These are phyloP conservation scores for Calliphora vicina DNA, from an alignment of 1,140 invertebrate species.

Conservation along the genomic window DNA sequence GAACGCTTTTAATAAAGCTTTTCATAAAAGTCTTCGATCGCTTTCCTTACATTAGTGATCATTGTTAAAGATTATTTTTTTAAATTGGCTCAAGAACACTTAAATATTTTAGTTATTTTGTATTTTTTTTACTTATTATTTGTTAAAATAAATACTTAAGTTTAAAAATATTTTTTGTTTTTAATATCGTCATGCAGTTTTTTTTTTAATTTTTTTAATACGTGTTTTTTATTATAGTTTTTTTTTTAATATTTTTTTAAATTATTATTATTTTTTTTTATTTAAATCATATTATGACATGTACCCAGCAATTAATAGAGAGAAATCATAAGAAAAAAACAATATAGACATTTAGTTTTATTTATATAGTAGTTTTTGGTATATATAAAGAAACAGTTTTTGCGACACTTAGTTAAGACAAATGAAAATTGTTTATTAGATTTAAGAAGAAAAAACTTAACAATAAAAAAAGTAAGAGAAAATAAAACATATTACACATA, in stretches of 20 bases:
- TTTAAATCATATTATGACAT: slow-evolving; percentile 56
- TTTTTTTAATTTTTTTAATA: slow-evolving; percentile 32
- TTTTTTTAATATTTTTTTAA: too few relatives aligned
- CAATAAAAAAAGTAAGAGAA: too few relatives aligned
- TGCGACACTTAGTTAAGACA: not conserved
- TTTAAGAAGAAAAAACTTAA: too few relatives aligned
- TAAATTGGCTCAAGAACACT: too few relatives aligned
- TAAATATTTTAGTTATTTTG: not conserved
- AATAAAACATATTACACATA: not conserved
- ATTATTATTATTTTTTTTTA: slow-evolving; percentile 36
- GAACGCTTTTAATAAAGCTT: too few relatives aligned
- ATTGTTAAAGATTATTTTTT: too few relatives aligned
- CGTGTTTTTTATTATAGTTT: slow-evolving; percentile 20
- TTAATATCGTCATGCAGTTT: not conserved
- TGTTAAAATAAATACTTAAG: not conserved
- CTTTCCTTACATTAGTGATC: too few relatives aligned
- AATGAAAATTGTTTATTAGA: not conserved
- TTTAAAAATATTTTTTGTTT: not conserved
- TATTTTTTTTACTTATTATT: not conserved
- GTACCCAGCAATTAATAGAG: slow-evolving; percentile 52
- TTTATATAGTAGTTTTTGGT: too few relatives aligned
- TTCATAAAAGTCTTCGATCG: too few relatives aligned
- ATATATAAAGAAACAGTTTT: not conserved
- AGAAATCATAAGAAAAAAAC: not conserved
- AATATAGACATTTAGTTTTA: not conserved